Base-by-base conservation (phyloP, 2,888 invertebrate species). In the Meiosimyza platycephala region DNA sequence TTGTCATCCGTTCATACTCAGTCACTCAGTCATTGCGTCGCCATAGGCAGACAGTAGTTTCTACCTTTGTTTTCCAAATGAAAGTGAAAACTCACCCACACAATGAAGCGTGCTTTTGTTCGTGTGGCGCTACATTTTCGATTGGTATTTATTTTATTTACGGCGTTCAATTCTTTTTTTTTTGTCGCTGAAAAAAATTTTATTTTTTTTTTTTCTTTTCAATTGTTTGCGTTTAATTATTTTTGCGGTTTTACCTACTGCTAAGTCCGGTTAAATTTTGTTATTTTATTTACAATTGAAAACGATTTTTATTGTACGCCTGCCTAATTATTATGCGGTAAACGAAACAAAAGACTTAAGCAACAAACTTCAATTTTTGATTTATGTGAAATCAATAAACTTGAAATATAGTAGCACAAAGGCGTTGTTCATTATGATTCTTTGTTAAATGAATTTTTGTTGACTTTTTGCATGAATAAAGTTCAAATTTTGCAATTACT, bases 1-100 rank as follows among this genome's bases (percentile, higher is more conserved):
- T 40, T 40, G 9, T 40, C 40, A 40, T 40, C 2, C 40, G 9
- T 40, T 40, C 9, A 40, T 1, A 40, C 40, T 40, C 40, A 40
- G 40, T 40, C 40, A 40, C 40, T 40, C 40, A 40, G 40, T 6
- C 9, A 40, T 6, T 18, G 33, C 62, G 40, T 13, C 50, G 11
- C 9, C 0, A 50, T 4, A 65, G 12, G 1, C 64, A 50, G 18
- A 11, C 16, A 74, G 63, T 59, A 64, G 72, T 66, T 74, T 55
- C 60, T 47, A 15, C 12, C 12, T 9, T 47, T 33, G 54, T 22
- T 74, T 72, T 73, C 73, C 70, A 72, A 79, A 78, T 68, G 80
- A 79, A 79, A 79, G 79, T 79, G 80, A 81, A 81, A 81, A 72
- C 71, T 47, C 66, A 51, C 67, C 50, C 62, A 60, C 66, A 65